Conservation (phyloP, 1,140 invertebrate species). For the Lepidostoma basale region DNA sequence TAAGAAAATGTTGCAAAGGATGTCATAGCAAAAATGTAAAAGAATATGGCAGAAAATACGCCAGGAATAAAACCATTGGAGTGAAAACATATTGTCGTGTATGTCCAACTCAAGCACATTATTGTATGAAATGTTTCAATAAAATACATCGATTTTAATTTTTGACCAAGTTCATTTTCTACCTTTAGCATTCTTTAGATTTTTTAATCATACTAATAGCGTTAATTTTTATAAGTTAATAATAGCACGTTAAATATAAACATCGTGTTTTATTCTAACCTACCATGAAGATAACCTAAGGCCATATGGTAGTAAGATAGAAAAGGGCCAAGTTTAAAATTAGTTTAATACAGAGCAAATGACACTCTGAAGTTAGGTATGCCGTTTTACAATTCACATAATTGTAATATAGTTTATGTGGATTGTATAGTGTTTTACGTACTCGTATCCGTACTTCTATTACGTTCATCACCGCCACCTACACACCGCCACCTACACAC, state of each 20-base stretch:
- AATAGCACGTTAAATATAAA: conserved; percentile 13
- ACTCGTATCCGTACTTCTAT: too few relatives aligned
- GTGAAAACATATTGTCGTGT: conserved; percentile 36
- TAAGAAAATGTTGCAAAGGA: conserved; percentile 40
- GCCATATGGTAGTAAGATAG: conserved; percentile 12
- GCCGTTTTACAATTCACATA: too few relatives aligned
- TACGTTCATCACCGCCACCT: too few relatives aligned
- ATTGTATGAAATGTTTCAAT: conserved; percentile 9
- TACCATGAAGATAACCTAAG: conserved; percentile 8
- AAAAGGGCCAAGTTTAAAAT: conserved; percentile 7
- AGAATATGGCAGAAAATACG: too few relatives aligned
- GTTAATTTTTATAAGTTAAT: too few relatives aligned
- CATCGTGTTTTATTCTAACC: conserved; percentile 6
- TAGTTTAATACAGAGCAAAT: background rate
- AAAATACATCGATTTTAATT: too few relatives aligned
- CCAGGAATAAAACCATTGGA: conserved; percentile 47
- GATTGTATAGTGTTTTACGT: too few relatives aligned
- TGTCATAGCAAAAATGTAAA: conserved; percentile 37
- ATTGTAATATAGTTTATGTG: too few relatives aligned
- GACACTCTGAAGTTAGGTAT: conserved; percentile 3
- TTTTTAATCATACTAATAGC: conserved; percentile 12
- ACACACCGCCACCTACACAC: too few relatives aligned
- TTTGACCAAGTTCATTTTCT: conserved; percentile 9
- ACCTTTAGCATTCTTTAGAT: conserved; percentile 14
- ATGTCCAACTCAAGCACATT: conserved; percentile 5